Conservation (phyloP, 2,888 invertebrate genomes). For the Julus scanicus region DNA sequence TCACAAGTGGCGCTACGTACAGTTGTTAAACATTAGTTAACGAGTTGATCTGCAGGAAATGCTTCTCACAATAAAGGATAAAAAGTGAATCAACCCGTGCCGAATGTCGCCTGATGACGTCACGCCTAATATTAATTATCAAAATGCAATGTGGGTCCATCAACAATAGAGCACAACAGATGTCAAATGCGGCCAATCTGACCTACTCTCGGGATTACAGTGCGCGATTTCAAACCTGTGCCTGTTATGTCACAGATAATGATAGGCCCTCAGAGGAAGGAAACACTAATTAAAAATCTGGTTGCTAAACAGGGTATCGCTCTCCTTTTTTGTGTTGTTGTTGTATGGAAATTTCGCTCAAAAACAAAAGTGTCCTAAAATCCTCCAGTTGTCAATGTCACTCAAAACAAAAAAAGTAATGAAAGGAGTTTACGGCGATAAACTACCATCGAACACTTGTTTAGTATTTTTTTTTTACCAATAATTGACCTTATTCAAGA, state of each 20-base stretch:
- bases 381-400: not conserved
- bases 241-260: constrained; percentile 25
- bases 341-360: not conserved
- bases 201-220: not conserved
- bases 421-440: not conserved
- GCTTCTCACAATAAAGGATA: not conserved
- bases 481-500: not conserved
- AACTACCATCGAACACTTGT: not conserved
- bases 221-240: not conserved
- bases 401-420: not conserved
- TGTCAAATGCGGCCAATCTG: not conserved
- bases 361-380: not conserved
- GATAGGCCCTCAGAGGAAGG: not conserved
- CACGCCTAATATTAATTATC: constrained; percentile 7
- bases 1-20: not conserved
- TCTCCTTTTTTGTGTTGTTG: not conserved
- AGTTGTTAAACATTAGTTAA: not conserved
- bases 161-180: not conserved
- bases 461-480: not conserved
- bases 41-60: not conserved
- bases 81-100: not conserved
- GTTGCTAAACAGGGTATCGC: not conserved
- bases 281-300: not conserved
- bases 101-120: not conserved
- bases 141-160: not conserved